Conservation (phyloP, 2,797 vertebrate genomes). For the Tamandua tetradactyla region DNA sequence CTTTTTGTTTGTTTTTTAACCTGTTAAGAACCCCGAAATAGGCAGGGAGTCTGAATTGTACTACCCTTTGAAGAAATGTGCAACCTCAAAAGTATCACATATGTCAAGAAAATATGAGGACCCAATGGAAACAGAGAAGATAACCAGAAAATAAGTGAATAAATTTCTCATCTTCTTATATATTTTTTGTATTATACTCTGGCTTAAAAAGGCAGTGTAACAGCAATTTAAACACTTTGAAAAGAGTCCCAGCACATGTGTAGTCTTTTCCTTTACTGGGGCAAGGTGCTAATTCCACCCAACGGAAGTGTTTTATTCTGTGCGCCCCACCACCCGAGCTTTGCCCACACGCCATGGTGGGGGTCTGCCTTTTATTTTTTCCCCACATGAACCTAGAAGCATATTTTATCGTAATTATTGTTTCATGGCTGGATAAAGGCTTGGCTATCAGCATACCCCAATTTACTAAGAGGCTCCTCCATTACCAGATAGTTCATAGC, state of each 20-base stretch:
- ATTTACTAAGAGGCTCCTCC: neutral
- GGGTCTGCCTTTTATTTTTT: neutral
- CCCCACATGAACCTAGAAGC: neutral
- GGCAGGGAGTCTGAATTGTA: neutral
- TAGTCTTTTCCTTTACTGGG: neutral
- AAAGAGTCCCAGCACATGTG: neutral
- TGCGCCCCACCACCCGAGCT: neutral
- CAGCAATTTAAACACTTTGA: neutral
- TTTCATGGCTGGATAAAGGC: neutral
- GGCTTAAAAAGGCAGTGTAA: neutral
- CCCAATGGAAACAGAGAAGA: neutral
- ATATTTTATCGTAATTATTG: neutral
- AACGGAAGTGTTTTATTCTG: neutral
- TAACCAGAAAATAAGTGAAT: neutral
- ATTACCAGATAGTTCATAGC: neutral
- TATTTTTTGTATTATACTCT: neutral
- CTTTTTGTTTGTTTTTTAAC: neutral
- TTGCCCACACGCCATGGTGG: fast-evolving
- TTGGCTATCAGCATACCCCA: neutral
- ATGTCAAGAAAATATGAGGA: neutral
- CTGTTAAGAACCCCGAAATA: neutral
- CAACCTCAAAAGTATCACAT: neutral
- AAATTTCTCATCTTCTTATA: neutral
- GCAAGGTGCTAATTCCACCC: neutral
- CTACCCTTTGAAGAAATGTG: neutral